A percentile compares a stretch with the other conserved stretches of the same genome.
These are phyloP conservation scores for Shargacucullia verbasci DNA, from an alignment of 2,888 invertebrate genomes.

Conservation along the genomic window DNA sequence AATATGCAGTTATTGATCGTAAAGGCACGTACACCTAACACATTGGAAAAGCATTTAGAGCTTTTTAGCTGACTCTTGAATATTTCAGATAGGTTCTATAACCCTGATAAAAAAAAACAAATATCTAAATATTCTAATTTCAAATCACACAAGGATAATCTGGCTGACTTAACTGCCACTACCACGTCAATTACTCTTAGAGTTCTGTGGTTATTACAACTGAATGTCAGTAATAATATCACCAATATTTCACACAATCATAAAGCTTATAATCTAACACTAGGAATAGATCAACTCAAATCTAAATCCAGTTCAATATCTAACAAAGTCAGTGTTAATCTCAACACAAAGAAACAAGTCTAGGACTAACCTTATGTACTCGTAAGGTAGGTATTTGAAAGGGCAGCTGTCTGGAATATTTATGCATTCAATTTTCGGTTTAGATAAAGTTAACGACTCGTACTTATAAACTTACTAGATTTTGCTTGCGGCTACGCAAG, in stretches of 20 bases:
- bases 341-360: constrained; percentile 74
- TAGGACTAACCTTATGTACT: constrained; percentile 53
- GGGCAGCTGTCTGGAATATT: constrained; percentile 72
- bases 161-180: too few species aligned
- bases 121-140: too few species aligned
- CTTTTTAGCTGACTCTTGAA: too few species aligned
- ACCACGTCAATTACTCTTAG: too few species aligned
- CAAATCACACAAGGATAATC: too few species aligned
- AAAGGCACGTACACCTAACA: too few species aligned
- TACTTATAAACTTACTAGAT: not conserved
- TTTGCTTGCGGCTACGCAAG: constrained; percentile 20
- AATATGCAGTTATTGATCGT: too few species aligned
- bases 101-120: too few species aligned
- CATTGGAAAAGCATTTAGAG: too few species aligned
- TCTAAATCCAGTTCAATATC: constrained; percentile 45
- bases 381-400: constrained; percentile 85
- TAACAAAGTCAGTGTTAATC: constrained; percentile 53
- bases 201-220: too few species aligned
- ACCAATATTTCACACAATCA: not conserved
- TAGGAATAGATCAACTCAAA: constrained; percentile 15
- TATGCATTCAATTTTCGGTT: constrained; percentile 65
- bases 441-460: not conserved
- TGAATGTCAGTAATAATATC: too few species aligned
- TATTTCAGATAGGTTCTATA: too few species aligned
- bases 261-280: constrained; percentile 14